These are phyloP conservation scores for Chloroceryle amazona DNA, from an alignment of 2,797 vertebrate species.

Conservation along the genomic window DNA sequence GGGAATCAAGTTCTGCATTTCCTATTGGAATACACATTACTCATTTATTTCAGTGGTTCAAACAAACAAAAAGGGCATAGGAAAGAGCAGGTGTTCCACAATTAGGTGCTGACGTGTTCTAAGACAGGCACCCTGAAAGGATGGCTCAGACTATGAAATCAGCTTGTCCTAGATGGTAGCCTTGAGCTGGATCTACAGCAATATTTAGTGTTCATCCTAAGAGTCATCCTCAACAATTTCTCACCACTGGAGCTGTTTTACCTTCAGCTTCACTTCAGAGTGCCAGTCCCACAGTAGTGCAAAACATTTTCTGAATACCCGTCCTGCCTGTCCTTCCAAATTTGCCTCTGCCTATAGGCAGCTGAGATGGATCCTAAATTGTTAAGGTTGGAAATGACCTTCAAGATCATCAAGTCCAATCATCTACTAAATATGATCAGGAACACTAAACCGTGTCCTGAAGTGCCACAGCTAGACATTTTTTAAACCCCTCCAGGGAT, in stretches of 20 bases:
- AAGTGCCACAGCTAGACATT: too few relatives aligned
- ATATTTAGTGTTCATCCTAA: not conserved
- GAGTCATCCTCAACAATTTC: not conserved
- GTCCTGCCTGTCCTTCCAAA: not conserved
- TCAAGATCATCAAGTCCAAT: too few relatives aligned
- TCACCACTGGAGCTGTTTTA: not conserved
- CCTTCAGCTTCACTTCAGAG: not conserved
- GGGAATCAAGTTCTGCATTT: not conserved
- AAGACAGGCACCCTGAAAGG: not conserved
- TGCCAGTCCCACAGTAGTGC: not conserved
- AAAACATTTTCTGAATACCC: not conserved
- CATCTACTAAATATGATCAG: too few relatives aligned
- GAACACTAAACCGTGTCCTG: too few relatives aligned
- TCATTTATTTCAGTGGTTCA: not conserved
- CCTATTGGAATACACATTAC: fast-evolving
- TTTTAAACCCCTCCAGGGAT: too few relatives aligned
- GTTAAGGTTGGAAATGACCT: too few relatives aligned
- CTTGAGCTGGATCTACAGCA: not conserved
- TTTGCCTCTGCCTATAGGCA: not conserved
- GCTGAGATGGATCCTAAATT: not conserved
- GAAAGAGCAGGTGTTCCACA: not conserved
- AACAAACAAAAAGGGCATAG: not conserved
- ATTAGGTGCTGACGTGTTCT: not conserved
- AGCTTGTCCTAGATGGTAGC: not conserved
- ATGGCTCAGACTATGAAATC: not conserved